Percentiles rank a stretch among this genome's conserved stretches.
phyloP scores from a whole-genome alignment of 2,113 vertebrate genomes.

The Cephalopholis sonnerati region DNA sequence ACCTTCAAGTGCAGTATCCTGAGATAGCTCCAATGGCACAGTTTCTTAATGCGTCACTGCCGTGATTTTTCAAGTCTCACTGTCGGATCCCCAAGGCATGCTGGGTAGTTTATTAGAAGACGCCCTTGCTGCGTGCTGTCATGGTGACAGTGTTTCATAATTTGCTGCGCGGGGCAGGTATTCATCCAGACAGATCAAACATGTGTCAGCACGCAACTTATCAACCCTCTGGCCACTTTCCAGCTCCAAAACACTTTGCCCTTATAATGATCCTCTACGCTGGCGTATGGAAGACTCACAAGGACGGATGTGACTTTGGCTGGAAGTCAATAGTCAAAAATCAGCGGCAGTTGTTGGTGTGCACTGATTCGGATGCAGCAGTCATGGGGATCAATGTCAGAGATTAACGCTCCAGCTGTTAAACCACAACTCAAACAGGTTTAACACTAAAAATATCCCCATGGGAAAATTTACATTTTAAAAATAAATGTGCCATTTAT shows the following conservation, averaged over 20 bases:
- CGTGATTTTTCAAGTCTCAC: constrained; percentile 37
- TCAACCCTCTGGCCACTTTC: constrained; percentile 54
- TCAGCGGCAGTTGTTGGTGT: not conserved
- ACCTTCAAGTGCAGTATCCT: constrained; percentile 24
- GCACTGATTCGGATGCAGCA: constrained; percentile 31
- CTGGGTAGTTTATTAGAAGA: constrained; percentile 76
- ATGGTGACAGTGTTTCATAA: constrained; percentile 69
- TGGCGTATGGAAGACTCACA: constrained; percentile 20
- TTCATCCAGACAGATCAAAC: constrained; percentile 57
- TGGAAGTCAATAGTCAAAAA: constrained; percentile 26
- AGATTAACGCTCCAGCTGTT: constrained; percentile 39
- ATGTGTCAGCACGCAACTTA: constrained; percentile 64
- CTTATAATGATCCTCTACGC: constrained; percentile 41
- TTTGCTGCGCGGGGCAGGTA: constrained; percentile 53
- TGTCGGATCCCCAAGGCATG: constrained; percentile 55
- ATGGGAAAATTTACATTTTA: not conserved
- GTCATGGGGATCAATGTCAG: not conserved
- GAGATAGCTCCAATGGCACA: constrained; percentile 14
- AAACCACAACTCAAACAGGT: constrained; percentile 30
- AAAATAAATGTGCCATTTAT: constrained; percentile 14
- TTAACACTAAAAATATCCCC: constrained; percentile 6
- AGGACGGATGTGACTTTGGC: constrained; percentile 32
- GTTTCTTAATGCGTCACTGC: constrained; percentile 20
- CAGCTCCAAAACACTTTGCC: constrained; percentile 49
- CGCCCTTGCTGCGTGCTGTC: constrained; percentile 48